phyloP scores from a whole-genome alignment of 2,113 vertebrate genomes.

The Columba livia region DNA sequence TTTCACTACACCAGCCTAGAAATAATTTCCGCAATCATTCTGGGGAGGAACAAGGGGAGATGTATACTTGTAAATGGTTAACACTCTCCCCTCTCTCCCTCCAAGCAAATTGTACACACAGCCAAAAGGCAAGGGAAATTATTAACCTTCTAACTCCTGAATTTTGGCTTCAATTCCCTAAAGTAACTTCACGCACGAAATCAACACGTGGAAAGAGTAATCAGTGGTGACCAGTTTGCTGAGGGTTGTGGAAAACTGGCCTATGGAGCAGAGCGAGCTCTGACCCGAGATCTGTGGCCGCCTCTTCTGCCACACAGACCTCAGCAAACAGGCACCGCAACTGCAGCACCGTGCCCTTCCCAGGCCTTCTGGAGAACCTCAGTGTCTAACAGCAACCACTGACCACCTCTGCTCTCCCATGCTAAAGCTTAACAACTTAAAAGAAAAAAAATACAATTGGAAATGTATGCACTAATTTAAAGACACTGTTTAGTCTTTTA shows the following conservation, averaged over 20 bases:
- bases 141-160: background rate
- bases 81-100: background rate
- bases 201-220: slow-evolving; percentile 15
- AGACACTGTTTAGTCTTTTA: background rate
- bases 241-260: slow-evolving; percentile 39
- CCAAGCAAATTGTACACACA: background rate
- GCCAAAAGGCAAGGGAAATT: background rate
- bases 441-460: background rate
- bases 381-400: background rate
- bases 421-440: background rate
- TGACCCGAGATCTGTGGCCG: background rate
- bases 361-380: slow-evolving; percentile 26
- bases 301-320: background rate
- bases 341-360: background rate
- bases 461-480: background rate
- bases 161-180: background rate
- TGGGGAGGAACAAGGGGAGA: background rate
- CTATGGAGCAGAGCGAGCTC: background rate
- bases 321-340: background rate
- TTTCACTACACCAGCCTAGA: background rate
- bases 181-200: background rate
- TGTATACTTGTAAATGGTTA: background rate
- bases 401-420: background rate
- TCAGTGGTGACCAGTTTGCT: slow-evolving; percentile 2
- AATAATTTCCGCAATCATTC: background rate